Conservation (phyloP, 2,888 invertebrate genomes). For the Lathronympha strigana region DNA sequence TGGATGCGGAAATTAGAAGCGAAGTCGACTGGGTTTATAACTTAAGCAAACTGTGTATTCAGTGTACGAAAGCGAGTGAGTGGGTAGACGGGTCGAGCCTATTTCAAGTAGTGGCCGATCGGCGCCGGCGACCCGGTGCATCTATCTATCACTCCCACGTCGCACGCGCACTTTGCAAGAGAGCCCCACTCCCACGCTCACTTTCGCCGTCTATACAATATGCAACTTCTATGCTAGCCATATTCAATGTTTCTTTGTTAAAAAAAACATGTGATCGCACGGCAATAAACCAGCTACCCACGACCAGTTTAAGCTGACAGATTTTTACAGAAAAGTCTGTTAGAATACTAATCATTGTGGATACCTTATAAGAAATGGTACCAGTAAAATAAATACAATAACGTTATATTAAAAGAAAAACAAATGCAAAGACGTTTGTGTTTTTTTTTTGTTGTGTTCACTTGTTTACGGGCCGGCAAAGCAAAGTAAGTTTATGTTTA, state of each 20-base stretch:
- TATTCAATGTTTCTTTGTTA: conserved; percentile 16
- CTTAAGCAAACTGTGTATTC: conserved; percentile 41
- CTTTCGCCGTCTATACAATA: conserved; percentile 54
- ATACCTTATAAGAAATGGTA: background rate
- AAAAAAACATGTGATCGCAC: conserved; percentile 42
- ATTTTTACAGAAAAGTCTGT: background rate
- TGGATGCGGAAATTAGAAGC: conserved; percentile 40
- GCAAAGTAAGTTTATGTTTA: background rate
- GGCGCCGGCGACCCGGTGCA: conserved; percentile 51
- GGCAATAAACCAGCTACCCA: background rate
- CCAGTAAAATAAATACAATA: background rate
- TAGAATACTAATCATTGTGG: background rate
- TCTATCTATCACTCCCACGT: conserved; percentile 63
- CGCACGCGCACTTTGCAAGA: conserved; percentile 48
- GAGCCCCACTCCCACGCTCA: conserved; percentile 51
- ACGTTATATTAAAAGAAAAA: background rate
- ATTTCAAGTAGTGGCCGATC: conserved; percentile 34
- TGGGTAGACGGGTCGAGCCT: conserved; percentile 56
- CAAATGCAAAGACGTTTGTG: background rate
- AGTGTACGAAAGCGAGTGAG: conserved; percentile 55
- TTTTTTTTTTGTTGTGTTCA: too few species aligned
- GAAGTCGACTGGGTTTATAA: conserved; percentile 33
- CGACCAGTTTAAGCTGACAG: conserved; percentile 1
- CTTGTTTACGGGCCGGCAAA: background rate
- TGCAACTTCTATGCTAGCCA: conserved; percentile 39